phyloP scores from a whole-genome alignment of 2,797 vertebrate genomes.

The Melanotaenia parkinsoni region DNA sequence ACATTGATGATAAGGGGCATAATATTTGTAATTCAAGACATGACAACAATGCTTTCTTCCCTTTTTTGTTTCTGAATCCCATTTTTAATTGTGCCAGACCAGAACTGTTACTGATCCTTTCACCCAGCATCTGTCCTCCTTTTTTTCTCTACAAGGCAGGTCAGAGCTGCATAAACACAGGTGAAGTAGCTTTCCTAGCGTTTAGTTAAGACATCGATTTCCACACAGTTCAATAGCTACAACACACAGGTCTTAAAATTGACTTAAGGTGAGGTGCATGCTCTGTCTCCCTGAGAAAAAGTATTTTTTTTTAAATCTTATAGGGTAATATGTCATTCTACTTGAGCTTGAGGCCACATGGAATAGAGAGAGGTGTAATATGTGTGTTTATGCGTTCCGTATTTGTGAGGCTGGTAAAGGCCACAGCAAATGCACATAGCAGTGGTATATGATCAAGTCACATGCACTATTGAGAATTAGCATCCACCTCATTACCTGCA shows the following conservation, averaged over 20 bases:
- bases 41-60: neutral
- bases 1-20: neutral
- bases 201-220: conserved; percentile 46
- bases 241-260: conserved; percentile 16
- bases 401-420: conserved; percentile 16
- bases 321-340: neutral
- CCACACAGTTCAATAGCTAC: conserved; percentile 35
- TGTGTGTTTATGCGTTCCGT: conserved; percentile 6
- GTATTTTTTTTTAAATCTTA: neutral
- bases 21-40: neutral
- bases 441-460: conserved; percentile 43
- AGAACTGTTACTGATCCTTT: conserved; percentile 52
- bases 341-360: neutral
- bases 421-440: conserved; percentile 1
- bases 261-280: conserved; percentile 6
- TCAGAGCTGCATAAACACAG: conserved; percentile 39
- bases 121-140: conserved; percentile 19
- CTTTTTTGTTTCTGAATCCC: conserved; percentile 2
- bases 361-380: conserved; percentile 26
- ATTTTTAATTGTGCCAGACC: neutral
- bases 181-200: conserved; percentile 28
- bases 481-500: conserved; percentile 56
- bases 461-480: conserved; percentile 46
- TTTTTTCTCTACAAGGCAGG: conserved; percentile 28
- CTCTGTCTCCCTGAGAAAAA: conserved; percentile 7